phyloP scores from a whole-genome alignment of 2,888 invertebrate genomes.

The Unio delphinus region DNA sequence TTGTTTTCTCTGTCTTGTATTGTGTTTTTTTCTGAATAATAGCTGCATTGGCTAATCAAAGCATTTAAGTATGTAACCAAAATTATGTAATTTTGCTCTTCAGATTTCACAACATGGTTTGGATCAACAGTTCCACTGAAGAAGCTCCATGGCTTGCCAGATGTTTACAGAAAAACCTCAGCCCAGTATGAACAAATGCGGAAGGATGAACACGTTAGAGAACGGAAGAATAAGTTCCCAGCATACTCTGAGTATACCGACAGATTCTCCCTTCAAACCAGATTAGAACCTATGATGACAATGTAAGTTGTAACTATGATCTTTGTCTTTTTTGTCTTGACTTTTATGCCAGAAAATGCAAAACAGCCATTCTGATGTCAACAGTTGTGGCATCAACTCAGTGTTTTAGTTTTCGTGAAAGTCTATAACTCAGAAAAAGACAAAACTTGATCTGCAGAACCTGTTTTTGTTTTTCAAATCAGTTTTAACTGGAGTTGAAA shows the following conservation, averaged over 20 bases:
- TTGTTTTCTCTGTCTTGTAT: background rate
- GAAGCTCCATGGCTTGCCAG: constrained; percentile 56
- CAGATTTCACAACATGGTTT: constrained; percentile 68
- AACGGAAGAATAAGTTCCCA: constrained; percentile 58
- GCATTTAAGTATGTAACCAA: background rate
- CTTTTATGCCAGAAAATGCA: background rate
- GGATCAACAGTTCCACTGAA: constrained; percentile 62
- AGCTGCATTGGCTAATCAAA: background rate
- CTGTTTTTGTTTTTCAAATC: too few species aligned
- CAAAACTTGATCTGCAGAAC: too few species aligned
- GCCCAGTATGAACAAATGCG: constrained; percentile 55
- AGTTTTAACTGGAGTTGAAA: too few species aligned
- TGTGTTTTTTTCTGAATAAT: background rate
- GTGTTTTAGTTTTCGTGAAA: too few species aligned
- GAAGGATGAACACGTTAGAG: constrained; percentile 30
- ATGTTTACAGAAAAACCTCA: constrained; percentile 62
- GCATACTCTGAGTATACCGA: constrained; percentile 67
- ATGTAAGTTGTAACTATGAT: constrained; percentile 32
- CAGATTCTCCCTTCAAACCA: constrained; percentile 49
- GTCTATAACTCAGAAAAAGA: too few species aligned
- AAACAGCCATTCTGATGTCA: background rate
- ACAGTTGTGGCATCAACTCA: background rate
- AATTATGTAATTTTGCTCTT: constrained; percentile 2
- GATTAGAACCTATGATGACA: constrained; percentile 32
- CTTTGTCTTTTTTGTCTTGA: background rate